These are phyloP conservation scores for Damaliscus lunatus DNA, from an alignment of 2,113 vertebrate genomes.

Conservation along the genomic window DNA sequence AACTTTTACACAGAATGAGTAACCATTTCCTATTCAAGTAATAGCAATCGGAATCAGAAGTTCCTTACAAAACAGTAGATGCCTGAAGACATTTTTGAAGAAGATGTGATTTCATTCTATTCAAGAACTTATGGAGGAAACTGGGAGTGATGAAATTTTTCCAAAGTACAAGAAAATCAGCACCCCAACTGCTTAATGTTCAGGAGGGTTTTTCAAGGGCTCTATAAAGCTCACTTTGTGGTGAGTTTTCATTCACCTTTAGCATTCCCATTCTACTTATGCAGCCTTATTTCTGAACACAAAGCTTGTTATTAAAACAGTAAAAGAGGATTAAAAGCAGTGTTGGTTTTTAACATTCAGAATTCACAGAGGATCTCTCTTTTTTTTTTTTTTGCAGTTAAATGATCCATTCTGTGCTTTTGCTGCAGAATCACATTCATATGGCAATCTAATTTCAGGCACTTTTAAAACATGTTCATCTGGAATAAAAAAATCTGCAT, in stretches of 20 bases:
- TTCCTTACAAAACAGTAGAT: constrained; percentile 78
- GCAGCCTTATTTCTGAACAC: constrained; percentile 46
- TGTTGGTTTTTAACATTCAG: constrained; percentile 76
- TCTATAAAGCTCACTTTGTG: background rate
- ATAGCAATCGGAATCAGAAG: constrained; percentile 74
- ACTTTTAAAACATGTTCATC: constrained; percentile 81
- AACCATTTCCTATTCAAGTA: constrained; percentile 75
- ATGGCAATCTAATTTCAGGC: constrained; percentile 83
- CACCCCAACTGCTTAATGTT: background rate
- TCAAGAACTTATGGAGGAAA: constrained; percentile 29
- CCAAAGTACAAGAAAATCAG: constrained; percentile 41
- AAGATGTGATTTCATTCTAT: constrained; percentile 54
- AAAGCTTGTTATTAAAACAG: constrained; percentile 62
- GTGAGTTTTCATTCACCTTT: constrained; percentile 44
- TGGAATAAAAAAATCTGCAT: constrained; percentile 80
- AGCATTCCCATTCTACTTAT: background rate
- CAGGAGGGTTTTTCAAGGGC: constrained; percentile 3
- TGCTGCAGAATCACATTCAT: constrained; percentile 76
- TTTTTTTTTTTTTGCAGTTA: constrained; percentile 34
- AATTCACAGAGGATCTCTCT: constrained; percentile 72
- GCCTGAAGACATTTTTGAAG: constrained; percentile 64
- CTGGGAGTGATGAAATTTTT: constrained; percentile 23
- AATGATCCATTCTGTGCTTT: constrained; percentile 60
- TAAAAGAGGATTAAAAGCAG: constrained; percentile 68
- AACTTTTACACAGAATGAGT: constrained; percentile 58